These are phyloP conservation scores for Plumapathes pennacea DNA, from an alignment of 92 coral and sea anemone species.

Conservation along the genomic window DNA sequence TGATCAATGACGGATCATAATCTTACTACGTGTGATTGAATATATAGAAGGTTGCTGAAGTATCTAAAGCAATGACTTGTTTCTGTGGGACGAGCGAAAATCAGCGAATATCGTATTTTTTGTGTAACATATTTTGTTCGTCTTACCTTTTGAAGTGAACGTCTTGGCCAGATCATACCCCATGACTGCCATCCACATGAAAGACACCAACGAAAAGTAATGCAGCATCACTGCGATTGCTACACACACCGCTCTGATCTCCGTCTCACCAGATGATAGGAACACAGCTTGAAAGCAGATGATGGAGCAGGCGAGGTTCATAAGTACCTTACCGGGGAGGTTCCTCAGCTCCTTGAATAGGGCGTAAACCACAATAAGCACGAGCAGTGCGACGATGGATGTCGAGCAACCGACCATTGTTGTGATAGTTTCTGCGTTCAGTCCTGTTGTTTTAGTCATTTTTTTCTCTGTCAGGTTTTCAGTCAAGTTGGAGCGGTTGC, in stretches of 20 bases:
- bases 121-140: too few species aligned
- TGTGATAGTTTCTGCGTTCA: too few species aligned
- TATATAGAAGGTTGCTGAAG: too few species aligned
- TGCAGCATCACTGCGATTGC: constrained; percentile 18
- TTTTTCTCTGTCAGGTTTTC: too few species aligned
- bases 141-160: constrained; percentile 22
- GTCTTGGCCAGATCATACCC: constrained; percentile 25
- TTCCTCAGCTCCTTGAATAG: constrained; percentile 15
- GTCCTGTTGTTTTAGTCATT: too few species aligned
- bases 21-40: too few species aligned
- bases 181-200: constrained; percentile 34
- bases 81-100: too few species aligned
- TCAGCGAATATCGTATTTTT: too few species aligned
- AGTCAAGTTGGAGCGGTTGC: too few species aligned
- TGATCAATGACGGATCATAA: too few species aligned
- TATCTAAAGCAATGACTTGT: too few species aligned
- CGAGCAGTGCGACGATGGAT: constrained; percentile 7
- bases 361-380: constrained; percentile 8
- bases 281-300: constrained; percentile 9
- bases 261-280: constrained; percentile 9
- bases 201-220: constrained; percentile 20
- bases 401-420: constrained; percentile 1
- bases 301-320: constrained; percentile 5
- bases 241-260: constrained; percentile 6
- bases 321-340: constrained; percentile 24